Base-by-base conservation (phyloP, 1,140 invertebrate genomes). In the Drosophila pseudoobscura region DNA sequence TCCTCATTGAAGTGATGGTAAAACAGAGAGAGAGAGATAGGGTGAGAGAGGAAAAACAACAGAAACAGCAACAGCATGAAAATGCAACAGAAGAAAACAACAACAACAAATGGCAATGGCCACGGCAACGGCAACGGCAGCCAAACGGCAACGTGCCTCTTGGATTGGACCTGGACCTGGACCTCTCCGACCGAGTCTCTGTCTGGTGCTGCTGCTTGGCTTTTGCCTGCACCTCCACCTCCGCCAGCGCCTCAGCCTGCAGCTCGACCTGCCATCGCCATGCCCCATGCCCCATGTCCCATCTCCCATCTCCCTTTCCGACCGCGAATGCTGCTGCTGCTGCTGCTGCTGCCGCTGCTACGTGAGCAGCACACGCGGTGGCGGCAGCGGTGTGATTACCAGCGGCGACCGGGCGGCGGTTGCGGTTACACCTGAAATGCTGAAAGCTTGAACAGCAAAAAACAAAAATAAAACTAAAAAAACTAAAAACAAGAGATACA, bases 1-100 rank as follows among this genome's bases (percentile, higher is more conserved):
- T 84, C 82, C 80, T 84, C 80, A 85, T 84, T 80, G 80, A 70
- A 84, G 82, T 77, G 63, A 70, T 80, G 80, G 82, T 66, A 84
- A 75, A 74, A 69, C 66, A 56, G 31, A 68, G 11, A 20, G 31
- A 68, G 11, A 20, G 24, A 70, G 24, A 31, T 8, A 9, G 26
- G 1, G 26, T 1, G 26, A 6, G 0, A 78, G 47, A 66, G 15
- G 29, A 59, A 24, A 64, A 29, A 31, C 43, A n/a, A 20, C 2
- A 20, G 13, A 0, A 35, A 39, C 2, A 20, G 13, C 0, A 35
- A 39, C 7, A 15, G 35, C 11, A 9, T 7, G 9, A 26, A 39
- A 3, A 68, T 62, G 11, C 62, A 49, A 68, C 68, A 2, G 2
- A 31, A 26, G 20, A 17, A 31, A 22, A 4, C 15, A 68, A n/a